These are phyloP conservation scores for Larimichthys crocea DNA, from an alignment of 2,113 vertebrate species.

Conservation along the genomic window DNA sequence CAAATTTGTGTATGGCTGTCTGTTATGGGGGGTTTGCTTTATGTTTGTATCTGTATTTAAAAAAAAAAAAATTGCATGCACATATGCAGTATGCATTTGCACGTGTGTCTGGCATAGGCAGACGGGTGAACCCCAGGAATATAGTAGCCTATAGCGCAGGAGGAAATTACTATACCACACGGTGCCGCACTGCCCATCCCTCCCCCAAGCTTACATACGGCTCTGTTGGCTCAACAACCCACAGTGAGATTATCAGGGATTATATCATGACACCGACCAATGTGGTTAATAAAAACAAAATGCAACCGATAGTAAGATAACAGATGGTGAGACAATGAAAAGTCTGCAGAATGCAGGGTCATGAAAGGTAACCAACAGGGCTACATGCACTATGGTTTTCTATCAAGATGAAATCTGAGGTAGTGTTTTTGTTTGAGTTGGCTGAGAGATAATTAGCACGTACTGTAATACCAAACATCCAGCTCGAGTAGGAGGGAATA, in stretches of 20 bases:
- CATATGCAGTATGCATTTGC: constrained; percentile 27
- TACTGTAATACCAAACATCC: neutral
- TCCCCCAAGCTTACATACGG: constrained; percentile 16
- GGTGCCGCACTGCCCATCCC: constrained; percentile 34
- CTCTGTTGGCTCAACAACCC: constrained; percentile 36
- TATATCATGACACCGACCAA: constrained; percentile 35
- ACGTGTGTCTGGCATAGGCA: constrained; percentile 41
- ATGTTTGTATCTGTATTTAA: neutral
- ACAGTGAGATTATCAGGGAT: constrained; percentile 41
- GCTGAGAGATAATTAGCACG: neutral
- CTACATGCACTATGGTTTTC: neutral
- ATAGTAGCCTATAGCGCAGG: constrained; percentile 53
- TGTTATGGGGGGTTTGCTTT: constrained; percentile 6
- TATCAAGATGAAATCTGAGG: constrained; percentile 3
- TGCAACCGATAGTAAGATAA: constrained; percentile 13
- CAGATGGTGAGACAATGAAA: neutral
- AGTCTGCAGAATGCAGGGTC: neutral
- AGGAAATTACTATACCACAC: constrained; percentile 76
- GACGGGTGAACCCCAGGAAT: constrained; percentile 70
- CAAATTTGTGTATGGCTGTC: neutral
- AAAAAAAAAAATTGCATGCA: neutral
- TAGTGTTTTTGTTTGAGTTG: neutral
- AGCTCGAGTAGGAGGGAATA: neutral
- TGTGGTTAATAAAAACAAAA: constrained; percentile 13
- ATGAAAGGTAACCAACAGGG: neutral